Base-by-base conservation (phyloP, 92 coral and sea anemone genomes). In the Desmophyllum pertusum region DNA sequence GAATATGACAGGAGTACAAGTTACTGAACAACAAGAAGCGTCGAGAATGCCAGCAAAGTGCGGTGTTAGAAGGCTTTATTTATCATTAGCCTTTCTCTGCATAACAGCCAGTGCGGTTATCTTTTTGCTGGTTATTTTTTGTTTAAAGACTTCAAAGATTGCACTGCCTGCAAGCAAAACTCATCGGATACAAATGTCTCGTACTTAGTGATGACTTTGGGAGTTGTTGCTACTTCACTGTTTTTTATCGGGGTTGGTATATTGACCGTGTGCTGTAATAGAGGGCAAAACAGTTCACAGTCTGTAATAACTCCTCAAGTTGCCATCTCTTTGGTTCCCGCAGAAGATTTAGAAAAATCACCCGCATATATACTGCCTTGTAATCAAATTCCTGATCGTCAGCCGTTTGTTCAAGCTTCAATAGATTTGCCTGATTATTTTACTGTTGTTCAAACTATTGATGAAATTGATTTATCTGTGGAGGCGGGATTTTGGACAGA, bases 271-370 rank as follows among this genome's bases (percentile, higher is more conserved):
- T 85, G 81, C 15, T n/a, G 72, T 9, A 52, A 79, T 25, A 63
- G 79, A 17, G 38, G 36, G 3, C 42, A 42, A 59, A 15, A 43
- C 0, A 55, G 59, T 15, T 42, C n/a, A 31, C 61, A n/a, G n/a
- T n/a, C n/a, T n/a, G n/a, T n/a, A n/a, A 27, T 70, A 42, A 64
- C 84, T 33, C 41, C 77, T 10, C 76, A 76, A 18, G 91, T 91
- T 30, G 90, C 87, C 14, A 87, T 91, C 63, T 93, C 94, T 31
- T 63, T 50, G 23, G 72, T 93, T 76, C 78, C 93, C 0, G 92
- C 85, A 5, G 86, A 78, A 29, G 92, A 88, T 27, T 65, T 87
- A 63, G 91, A 87, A 30, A 90, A 87, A 77, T 67, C 88, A 7
- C 92, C 92, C 6, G 86, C 88, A 2, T 37, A 42, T 3, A 46